phyloP scores from a whole-genome alignment of 1,140 invertebrate species.

The Stegodyphus dumicola region DNA sequence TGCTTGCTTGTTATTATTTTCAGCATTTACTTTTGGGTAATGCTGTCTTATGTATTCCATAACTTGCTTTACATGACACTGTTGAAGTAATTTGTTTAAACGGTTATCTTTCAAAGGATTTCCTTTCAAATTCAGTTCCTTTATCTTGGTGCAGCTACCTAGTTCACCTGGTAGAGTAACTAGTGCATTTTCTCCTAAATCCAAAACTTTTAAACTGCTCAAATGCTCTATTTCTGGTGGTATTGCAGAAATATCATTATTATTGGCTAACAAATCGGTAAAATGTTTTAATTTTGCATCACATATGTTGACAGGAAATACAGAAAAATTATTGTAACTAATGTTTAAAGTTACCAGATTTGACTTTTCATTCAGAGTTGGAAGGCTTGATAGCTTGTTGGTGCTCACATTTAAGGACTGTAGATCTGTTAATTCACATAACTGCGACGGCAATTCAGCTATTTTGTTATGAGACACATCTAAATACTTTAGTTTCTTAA shows the following conservation, averaged over 20 bases:
- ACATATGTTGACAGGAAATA: slow-evolving; percentile 76
- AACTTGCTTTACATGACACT: slow-evolving; percentile 74
- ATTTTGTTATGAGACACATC: slow-evolving; percentile 78
- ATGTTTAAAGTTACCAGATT: slow-evolving; percentile 75
- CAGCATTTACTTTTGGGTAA: slow-evolving; percentile 68
- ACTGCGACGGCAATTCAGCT: slow-evolving; percentile 72
- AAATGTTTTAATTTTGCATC: slow-evolving; percentile 74
- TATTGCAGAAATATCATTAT: slow-evolving; percentile 77
- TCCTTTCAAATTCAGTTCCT: slow-evolving; percentile 76
- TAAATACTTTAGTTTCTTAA: slow-evolving; percentile 77
- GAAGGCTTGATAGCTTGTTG: slow-evolving; percentile 76
- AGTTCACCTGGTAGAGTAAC: slow-evolving; percentile 75
- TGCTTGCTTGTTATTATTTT: slow-evolving; percentile 68
- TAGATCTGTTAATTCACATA: slow-evolving; percentile 75
- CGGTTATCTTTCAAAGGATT: slow-evolving; percentile 80
- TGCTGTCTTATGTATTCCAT: slow-evolving; percentile 78
- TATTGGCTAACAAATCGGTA: slow-evolving; percentile 76
- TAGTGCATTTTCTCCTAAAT: slow-evolving; percentile 78
- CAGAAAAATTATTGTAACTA: slow-evolving; percentile 76
- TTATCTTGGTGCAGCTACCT: slow-evolving; percentile 76
- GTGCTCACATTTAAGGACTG: slow-evolving; percentile 77
- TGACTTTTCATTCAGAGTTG: slow-evolving; percentile 72
- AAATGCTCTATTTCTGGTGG: slow-evolving; percentile 74
- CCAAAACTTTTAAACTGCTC: slow-evolving; percentile 76
- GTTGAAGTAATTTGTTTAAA: slow-evolving; percentile 78